Percentiles rank a stretch among this genome's conserved stretches.
phyloP scores from a whole-genome alignment of 2,797 vertebrate genomes.

The Pangasius krempfi region DNA sequence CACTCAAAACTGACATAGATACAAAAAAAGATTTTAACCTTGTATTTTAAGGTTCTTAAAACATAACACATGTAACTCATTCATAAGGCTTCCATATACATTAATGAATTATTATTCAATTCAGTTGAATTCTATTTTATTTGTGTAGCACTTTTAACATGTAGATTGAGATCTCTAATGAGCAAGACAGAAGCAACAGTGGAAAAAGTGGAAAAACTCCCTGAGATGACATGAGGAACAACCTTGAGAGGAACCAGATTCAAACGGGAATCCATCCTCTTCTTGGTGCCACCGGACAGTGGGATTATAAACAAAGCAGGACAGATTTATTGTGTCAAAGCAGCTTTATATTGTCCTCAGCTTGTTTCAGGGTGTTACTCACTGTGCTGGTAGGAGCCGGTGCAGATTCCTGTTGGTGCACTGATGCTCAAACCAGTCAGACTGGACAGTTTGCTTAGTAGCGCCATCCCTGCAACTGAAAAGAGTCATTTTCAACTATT shows the following conservation, averaged over 20 bases:
- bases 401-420: slow-evolving; percentile 77
- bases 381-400: slow-evolving; percentile 85
- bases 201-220: not conserved
- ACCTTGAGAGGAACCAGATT: not conserved
- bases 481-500: not conserved
- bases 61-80: not conserved
- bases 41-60: not conserved
- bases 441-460: slow-evolving; percentile 76
- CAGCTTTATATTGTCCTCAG: not conserved
- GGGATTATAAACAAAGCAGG: not conserved
- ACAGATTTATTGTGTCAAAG: not conserved
- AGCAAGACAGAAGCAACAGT: not conserved
- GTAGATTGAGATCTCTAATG: not conserved
- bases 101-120: not conserved
- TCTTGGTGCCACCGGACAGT: not conserved
- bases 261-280: not conserved
- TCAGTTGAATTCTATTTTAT: not conserved
- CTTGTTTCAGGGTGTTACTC: slow-evolving; percentile 61
- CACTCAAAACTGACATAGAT: slow-evolving; percentile 76
- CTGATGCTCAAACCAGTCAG: slow-evolving; percentile 78
- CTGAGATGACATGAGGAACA: not conserved
- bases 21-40: not conserved
- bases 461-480: slow-evolving; percentile 74
- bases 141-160: not conserved
- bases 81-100: not conserved